Evolutionary conservation across 2,113 vertebrate species (phyloP), one percentile per base, ranked within the genome.

Genomic region (Myiopsitta monachus): DNA sequence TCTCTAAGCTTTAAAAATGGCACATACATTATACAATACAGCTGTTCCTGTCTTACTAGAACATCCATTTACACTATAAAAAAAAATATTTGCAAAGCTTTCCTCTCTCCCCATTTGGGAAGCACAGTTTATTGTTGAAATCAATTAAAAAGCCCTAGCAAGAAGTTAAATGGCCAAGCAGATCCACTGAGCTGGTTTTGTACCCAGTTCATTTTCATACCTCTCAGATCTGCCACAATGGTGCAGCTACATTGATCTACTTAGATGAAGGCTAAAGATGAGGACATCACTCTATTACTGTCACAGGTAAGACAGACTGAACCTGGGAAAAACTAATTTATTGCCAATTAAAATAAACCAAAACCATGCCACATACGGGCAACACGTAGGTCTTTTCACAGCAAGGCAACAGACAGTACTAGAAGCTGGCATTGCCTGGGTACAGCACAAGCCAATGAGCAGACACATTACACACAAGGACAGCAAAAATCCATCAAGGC

Each of bases 311-410:
- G 62, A 79, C 6, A 63, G 54, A 57, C 33, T 73, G 44, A 54
- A 39, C n/a, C n/a, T 36, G 21, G 41, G 18, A 43, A 74, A 44
- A 52, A 57, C 2, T 7, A 28, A 51, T 14, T 28, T 49, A 30
- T 57, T 38, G 36, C 18, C 31, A 68, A 7, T 54, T 76, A 39
- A 88, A 72, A 41, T 72, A 63, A 14, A 11, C 44, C 30, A 63
- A 83, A 83, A 26, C 16, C 0, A 0, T 10, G 5, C 19, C n/a
- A 51, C 24, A 7, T 6, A 33, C 1, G 21, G 46, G 33, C 6
- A 72, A 28, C 5, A 30, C 28, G 54, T 1, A 67, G 17, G 33
- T 47, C 5, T 54, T 18, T 23, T 23, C 77, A 41, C 24, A 64
- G 55, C 64, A 81, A 59, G 15, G 10, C 6, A 51, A 33, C 26